These are phyloP conservation scores for Cyrtodaria siliqua DNA, from an alignment of 2,888 invertebrate species.

Conservation along the genomic window DNA sequence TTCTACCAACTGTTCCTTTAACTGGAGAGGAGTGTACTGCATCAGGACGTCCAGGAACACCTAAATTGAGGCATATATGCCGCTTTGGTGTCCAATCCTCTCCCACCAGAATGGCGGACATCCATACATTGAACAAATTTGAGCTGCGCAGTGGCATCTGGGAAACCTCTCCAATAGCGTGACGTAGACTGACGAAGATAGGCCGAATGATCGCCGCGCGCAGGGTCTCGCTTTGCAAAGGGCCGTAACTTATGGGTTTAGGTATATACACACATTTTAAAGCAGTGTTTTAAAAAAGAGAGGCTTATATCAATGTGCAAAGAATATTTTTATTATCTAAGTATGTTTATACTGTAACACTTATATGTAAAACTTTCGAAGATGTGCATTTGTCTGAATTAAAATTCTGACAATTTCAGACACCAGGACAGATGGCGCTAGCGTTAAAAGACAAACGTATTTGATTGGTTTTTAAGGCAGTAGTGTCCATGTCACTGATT, in stretches of 20 bases:
- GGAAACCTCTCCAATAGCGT: constrained; percentile 83
- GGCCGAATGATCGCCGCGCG: constrained; percentile 63
- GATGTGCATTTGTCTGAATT: neutral
- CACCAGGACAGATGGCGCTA: constrained; percentile 4
- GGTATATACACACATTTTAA: too few species aligned
- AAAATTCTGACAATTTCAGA: neutral
- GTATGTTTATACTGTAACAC: neutral
- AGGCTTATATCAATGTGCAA: too few species aligned
- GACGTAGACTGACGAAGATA: constrained; percentile 81
- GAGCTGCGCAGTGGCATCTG: constrained; percentile 82
- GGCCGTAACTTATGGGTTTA: constrained; percentile 56
- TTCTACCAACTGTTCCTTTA: constrained; percentile 98
- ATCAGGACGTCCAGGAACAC: constrained; percentile 86
- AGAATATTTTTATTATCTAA: too few species aligned
- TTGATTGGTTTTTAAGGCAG: constrained; percentile 20
- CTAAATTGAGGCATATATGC: constrained; percentile 86
- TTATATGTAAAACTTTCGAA: neutral
- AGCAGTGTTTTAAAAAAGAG: too few species aligned
- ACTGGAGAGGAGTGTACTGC: constrained; percentile 89
- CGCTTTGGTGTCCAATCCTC: constrained; percentile 86
- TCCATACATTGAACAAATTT: constrained; percentile 84
- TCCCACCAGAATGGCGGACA: constrained; percentile 88
- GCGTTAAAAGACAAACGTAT: neutral
- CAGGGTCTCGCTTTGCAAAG: constrained; percentile 40
- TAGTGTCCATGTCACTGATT: constrained; percentile 2